A percentile compares a stretch with the other conserved stretches of the same genome.
These are phyloP conservation scores for Acanthurus lineatus DNA, from an alignment of 2,797 vertebrate species.

Conservation along the genomic window DNA sequence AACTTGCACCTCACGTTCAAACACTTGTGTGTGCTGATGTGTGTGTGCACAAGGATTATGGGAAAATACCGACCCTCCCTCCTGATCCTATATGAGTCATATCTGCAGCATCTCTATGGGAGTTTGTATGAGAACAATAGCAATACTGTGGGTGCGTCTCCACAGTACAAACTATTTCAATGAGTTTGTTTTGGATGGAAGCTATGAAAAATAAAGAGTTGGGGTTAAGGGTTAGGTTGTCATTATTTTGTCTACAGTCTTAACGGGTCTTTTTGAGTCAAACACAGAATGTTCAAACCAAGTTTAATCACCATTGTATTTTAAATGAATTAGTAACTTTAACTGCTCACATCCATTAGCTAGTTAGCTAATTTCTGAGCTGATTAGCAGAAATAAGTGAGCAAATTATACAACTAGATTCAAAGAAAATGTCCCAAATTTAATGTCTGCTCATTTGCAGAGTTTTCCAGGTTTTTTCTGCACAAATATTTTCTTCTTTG, in stretches of 20 bases:
- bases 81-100: conserved; percentile 37
- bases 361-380: too few relatives aligned
- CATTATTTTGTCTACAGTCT: background rate
- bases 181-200: conserved; percentile 6
- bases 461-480: background rate
- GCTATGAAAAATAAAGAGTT: background rate
- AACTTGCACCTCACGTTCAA: conserved; percentile 43
- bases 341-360: too few relatives aligned
- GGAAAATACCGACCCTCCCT: conserved; percentile 38
- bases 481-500: background rate
- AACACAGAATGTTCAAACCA: too few relatives aligned
- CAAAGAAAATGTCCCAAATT: too few relatives aligned
- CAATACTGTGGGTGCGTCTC: conserved; percentile 14
- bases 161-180: background rate
- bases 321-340: too few relatives aligned
- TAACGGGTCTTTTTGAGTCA: background rate
- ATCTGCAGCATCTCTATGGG: conserved; percentile 4
- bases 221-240: too few relatives aligned
- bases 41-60: conserved; percentile 41
- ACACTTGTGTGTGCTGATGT: conserved; percentile 15
- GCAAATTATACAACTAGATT: too few relatives aligned
- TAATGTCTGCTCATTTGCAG: background rate
- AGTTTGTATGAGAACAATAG: conserved; percentile 21
- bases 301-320: too few relatives aligned
- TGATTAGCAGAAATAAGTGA: too few relatives aligned